Evolutionary conservation across 2,797 vertebrate species (phyloP).

Genomic region (Brachymystax lenok): DNA sequence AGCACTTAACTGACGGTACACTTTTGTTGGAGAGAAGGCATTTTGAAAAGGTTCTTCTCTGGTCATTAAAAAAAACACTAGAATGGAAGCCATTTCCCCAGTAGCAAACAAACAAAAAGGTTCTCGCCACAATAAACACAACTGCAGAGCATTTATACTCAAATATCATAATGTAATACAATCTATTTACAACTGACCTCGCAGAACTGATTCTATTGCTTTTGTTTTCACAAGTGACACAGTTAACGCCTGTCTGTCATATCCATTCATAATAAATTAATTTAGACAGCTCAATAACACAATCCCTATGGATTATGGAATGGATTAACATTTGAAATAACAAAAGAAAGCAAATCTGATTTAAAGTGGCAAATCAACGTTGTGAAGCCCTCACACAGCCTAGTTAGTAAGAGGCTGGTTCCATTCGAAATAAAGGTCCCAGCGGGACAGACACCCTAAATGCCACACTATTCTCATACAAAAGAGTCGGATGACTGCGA

Average conservation of each 20-base stretch:
- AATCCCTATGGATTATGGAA: no score
- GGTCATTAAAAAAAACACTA: neutral
- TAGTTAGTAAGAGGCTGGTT: neutral
- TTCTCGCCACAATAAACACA: neutral
- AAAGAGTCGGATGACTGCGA: slow-evolving; percentile 25
- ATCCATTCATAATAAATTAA: neutral
- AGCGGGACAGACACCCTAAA: neutral
- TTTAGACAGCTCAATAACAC: neutral
- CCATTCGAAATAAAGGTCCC: neutral
- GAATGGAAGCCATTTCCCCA: neutral
- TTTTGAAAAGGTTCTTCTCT: neutral
- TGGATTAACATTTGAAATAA: neutral
- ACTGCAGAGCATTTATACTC: neutral
- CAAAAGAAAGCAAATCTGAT: neutral
- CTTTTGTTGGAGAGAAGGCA: neutral
- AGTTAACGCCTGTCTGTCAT: neutral
- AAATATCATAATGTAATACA: neutral
- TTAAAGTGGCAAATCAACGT: neutral
- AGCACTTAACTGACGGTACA: neutral
- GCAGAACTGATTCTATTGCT: neutral
- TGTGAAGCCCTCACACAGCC: neutral
- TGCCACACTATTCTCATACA: slow-evolving; percentile 12
- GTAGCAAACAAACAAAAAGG: neutral
- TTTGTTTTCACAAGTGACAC: neutral
- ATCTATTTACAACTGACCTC: neutral